Evolutionary conservation across 2,888 invertebrate species (phyloP).

Genomic region (Netelia melanura): DNA sequence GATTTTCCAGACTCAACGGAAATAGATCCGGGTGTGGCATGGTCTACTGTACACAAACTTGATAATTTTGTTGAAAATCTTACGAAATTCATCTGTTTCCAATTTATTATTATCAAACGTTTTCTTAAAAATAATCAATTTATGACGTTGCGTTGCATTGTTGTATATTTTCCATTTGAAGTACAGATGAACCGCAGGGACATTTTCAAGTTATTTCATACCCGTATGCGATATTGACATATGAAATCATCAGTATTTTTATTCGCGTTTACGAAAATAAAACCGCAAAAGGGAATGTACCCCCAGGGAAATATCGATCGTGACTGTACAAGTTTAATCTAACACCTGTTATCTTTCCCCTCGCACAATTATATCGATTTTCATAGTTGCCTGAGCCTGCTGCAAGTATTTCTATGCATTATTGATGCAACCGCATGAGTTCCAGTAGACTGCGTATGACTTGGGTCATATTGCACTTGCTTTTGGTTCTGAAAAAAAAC

Average conservation of each 20-base stretch:
- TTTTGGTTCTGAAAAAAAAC: not conserved
- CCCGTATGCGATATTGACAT: too few relatives aligned
- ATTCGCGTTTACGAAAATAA: slow-evolving; percentile 16
- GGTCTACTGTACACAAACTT: not conserved
- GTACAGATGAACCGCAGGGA: too few relatives aligned
- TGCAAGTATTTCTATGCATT: slow-evolving; percentile 38
- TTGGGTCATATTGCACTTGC: not conserved
- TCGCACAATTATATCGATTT: slow-evolving; percentile 55
- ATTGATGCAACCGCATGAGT: slow-evolving; percentile 36
- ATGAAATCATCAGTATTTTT: too few relatives aligned
- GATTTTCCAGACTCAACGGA: slow-evolving; percentile 61
- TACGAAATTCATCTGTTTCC: not conserved
- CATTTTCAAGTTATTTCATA: too few relatives aligned
- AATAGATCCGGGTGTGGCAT: slow-evolving; percentile 66
- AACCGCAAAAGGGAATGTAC: not conserved
- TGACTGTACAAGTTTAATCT: slow-evolving; percentile 39
- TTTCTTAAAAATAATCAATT: too few relatives aligned
- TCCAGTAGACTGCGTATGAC: not conserved
- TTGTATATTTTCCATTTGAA: too few relatives aligned
- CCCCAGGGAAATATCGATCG: not conserved
- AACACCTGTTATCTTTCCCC: slow-evolving; percentile 62
- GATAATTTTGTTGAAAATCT: not conserved
- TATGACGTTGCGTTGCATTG: too few relatives aligned
- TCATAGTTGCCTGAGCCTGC: slow-evolving; percentile 10
- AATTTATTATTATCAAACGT: too few relatives aligned